Evolutionary conservation across 2,888 invertebrate species (phyloP).

Genomic region (Flabesymbios commensalis): DNA sequence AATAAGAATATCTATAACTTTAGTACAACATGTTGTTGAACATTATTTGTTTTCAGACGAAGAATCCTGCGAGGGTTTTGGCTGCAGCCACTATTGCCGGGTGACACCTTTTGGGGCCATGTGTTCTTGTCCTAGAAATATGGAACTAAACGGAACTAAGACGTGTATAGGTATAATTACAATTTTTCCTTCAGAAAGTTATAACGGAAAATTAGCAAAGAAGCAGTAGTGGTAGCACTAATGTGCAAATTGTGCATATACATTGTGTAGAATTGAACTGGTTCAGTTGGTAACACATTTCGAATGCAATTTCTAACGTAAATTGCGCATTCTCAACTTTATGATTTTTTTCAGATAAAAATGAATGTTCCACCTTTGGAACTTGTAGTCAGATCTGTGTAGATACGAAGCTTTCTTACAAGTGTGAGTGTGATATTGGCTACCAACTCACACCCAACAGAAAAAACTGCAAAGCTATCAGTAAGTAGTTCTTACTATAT

Average conservation of each 20-base stretch:
- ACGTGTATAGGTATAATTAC: constrained; percentile 57
- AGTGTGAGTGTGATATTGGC: constrained; percentile 82
- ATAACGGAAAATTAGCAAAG: too few relatives aligned
- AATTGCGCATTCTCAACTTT: not conserved
- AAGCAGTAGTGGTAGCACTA: too few relatives aligned
- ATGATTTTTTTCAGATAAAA: constrained; percentile 68
- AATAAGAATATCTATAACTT: too few relatives aligned
- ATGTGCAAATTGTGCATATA: too few relatives aligned
- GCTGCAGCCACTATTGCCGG: constrained; percentile 61
- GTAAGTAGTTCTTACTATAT: constrained; percentile 2
- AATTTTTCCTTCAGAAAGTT: too few relatives aligned
- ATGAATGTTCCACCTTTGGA: constrained; percentile 88
- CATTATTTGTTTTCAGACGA: constrained; percentile 40
- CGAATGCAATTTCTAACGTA: not conserved
- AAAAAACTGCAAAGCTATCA: constrained; percentile 40
- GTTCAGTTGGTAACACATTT: not conserved
- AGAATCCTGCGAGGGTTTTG: constrained; percentile 60
- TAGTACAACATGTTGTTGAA: too few relatives aligned
- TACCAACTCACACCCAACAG: constrained; percentile 74
- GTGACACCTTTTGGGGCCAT: constrained; percentile 73
- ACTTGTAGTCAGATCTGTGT: constrained; percentile 88
- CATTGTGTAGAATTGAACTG: too few relatives aligned
- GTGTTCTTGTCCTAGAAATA: constrained; percentile 88
- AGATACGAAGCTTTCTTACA: constrained; percentile 87
- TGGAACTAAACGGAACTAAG: constrained; percentile 70